Base-by-base conservation (phyloP, 2,888 invertebrate genomes). In the Stenodera caucasica region DNA sequence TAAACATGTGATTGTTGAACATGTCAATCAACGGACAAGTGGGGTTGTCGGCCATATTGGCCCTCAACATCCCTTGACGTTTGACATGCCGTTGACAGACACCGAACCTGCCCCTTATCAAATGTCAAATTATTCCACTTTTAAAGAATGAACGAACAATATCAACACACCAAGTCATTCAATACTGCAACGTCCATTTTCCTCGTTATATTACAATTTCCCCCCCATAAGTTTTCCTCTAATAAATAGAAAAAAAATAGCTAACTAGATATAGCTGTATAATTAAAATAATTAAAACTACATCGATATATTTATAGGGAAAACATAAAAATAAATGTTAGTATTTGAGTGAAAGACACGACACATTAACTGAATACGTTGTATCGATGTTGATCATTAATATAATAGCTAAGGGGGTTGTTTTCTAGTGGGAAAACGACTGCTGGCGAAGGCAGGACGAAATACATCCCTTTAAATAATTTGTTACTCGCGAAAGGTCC, bases 1-100 rank as follows among this genome's bases (percentile, higher is more conserved):
- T 72, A 75, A 77, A 76, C 76, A 75, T 72, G 74, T 75, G 77
- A 78, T 75, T 77, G 76, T 74, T 77, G 75, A 76, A 74, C 70
- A 72, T 73, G 78, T 78, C 79, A 78, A 77, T 78, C 78, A 77
- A 69, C 75, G 73, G 67, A 73, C 75, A 75, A 76, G 63, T 62
- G 65, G 67, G 58, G 65, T 66, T 65, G 67, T 70, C 76, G 75
- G 78, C 78, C 78, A 78, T 78, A 75, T 76, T 78, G 76, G 64
- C 58, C 56, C 26, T 65, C 61, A 63, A 67, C 73, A 72, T 70
- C 74, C 76, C 76, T 71, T 75, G 75, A 75, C 76, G 73, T 67
- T 73, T 78, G 78, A 78, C 74, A 78, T 75, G 75, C 72, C 11
- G 70, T 59, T 77, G 78, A 77, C 73, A 74, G 75, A 73, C 70